A percentile compares a stretch with the other conserved stretches of the same genome.
Conservation (phyloP, 2,797 vertebrate genomes). For the Coendou prehensilis region DNA sequence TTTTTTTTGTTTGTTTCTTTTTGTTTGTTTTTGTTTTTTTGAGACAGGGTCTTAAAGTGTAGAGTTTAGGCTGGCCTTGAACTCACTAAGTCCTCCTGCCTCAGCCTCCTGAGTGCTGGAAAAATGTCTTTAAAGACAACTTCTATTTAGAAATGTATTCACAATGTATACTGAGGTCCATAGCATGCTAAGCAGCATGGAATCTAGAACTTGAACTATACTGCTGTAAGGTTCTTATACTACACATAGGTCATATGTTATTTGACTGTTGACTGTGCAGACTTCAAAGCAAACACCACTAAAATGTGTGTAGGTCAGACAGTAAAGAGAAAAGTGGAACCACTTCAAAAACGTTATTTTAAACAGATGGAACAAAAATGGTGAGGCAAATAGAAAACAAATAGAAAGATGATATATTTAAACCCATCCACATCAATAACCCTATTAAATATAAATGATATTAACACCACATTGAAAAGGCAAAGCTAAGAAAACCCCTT, state of each 20-base stretch:
- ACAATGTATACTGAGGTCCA: neutral
- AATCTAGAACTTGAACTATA: neutral
- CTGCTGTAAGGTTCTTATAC: neutral
- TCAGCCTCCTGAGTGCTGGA: neutral
- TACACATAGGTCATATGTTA: neutral
- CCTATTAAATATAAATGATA: neutral
- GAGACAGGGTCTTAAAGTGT: neutral
- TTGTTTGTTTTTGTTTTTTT: neutral
- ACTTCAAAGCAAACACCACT: neutral
- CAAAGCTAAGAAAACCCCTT: neutral
- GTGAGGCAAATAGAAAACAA: neutral
- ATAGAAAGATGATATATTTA: neutral
- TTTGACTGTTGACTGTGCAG: neutral
- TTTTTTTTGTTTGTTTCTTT: neutral
- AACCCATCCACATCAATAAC: neutral
- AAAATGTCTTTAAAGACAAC: neutral
- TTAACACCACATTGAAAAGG: slow-evolving; percentile 3
- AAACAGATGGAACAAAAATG: neutral
- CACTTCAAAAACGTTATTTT: neutral
- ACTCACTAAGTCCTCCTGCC: neutral
- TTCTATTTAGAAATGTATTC: slow-evolving; percentile 6
- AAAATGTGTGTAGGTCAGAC: neutral
- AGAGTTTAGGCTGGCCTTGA: neutral
- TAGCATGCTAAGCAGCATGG: neutral
- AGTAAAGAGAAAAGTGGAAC: neutral